A percentile compares a stretch with the other conserved stretches of the same genome.
Evolutionary conservation across 2,113 vertebrate species (phyloP).

Genomic region (Periophthalmus modestus): DNA sequence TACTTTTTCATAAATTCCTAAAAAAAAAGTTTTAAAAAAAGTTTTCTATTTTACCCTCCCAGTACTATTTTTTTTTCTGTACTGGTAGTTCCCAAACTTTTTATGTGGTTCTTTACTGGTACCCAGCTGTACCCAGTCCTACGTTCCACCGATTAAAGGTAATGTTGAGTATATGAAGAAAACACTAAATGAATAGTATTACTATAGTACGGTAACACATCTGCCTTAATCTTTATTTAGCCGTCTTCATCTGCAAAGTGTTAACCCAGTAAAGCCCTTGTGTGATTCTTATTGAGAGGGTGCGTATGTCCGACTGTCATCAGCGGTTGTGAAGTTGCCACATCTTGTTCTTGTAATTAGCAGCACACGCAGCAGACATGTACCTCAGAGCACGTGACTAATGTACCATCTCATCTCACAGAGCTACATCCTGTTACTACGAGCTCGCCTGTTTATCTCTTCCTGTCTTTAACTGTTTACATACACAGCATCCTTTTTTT

Average conservation of each 20-base stretch:
- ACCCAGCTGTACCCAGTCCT: no score
- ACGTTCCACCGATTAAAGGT: no score
- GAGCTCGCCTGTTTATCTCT: neutral
- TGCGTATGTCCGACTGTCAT: slow-evolving; percentile 6
- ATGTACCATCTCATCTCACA: slow-evolving; percentile 1
- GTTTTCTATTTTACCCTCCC: no score
- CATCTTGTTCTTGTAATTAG: slow-evolving; percentile 24
- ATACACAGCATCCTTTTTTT: slow-evolving; percentile 10
- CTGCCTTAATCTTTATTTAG: neutral
- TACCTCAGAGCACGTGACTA: neutral
- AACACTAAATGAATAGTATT: no score
- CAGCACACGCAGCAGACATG: slow-evolving; percentile 22
- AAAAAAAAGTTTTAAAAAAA: no score
- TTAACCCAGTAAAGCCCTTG: neutral
- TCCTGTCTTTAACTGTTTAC: slow-evolving; percentile 1
- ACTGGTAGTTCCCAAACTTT: no score
- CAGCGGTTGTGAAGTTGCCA: slow-evolving; percentile 19
- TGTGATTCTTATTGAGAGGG: slow-evolving; percentile 7
- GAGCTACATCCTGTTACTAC: neutral
- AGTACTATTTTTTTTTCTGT: no score
- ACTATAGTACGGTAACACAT: neutral
- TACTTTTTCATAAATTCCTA: no score
- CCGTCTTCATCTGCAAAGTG: neutral
- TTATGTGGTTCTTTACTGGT: no score
- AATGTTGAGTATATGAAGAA: no score